Evolutionary conservation across 2,888 invertebrate genomes (phyloP), one percentile per base, ranked within the genome.

Genomic region (Spatulosminthurus flaviceps): DNA sequence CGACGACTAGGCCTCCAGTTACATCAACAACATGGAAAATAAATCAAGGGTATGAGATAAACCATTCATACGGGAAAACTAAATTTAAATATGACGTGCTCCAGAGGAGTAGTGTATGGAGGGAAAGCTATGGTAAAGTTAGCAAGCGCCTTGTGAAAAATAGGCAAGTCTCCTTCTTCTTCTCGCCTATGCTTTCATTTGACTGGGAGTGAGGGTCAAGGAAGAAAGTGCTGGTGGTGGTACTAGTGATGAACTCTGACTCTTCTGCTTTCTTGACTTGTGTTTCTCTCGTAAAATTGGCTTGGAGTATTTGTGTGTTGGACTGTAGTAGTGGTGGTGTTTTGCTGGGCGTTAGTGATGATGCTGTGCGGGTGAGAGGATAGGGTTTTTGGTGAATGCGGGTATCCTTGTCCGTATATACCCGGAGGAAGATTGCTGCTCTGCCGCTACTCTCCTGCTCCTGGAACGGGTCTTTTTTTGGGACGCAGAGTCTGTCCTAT

Each of bases 31-130:
- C 34, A 71, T 16, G 70, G 22, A 29, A 71, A 71, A 71, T 71
- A 71, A 41, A 71, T 71, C 70, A 71, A 41, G 70, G 70, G 29
- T 9, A 71, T 71, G 19, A 71, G 70, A 71, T 71, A 71, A 71
- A 21, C 70, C 70, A 41, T 34, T 71, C 41, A 71, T 34, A 42
- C 34, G n/a, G 13, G 19, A 71, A 71, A 71, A 41, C 11, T 71
- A 71, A 71, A 71, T 71, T 41, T 34, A 69, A 71, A 71, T 64
- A 64, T 64, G 64, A 64, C 64, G 64, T 26, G 64, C 4, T 26
- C 21, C 64, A 26, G 21, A 60, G n/a, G n/a, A n/a, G 16, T 21
- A 60, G n/a, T 60, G 19, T 60, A 5, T 19, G 16, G 60, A 21
- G 60, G 21, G 60, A 19, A 60, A 16, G n/a, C 60, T n/a, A n/a